Base-by-base conservation (phyloP, 2,113 vertebrate genomes). In the Agelaius phoeniceus region DNA sequence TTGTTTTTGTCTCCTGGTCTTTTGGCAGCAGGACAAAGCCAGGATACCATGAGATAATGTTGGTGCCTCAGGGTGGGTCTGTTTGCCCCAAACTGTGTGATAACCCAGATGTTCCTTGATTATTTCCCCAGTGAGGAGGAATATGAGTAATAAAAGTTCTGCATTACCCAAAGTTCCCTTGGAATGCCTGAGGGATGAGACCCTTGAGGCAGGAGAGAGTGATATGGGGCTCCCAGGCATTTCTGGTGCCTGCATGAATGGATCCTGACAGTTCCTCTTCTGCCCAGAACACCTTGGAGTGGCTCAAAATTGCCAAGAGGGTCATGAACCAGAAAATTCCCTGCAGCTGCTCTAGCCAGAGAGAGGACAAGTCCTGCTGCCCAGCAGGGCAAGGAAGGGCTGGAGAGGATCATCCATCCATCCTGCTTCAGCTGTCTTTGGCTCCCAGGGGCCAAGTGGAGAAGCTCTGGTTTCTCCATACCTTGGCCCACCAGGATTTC, bases 161-260 rank as follows among this genome's bases (percentile, higher is more conserved):
- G 3, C 35, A 43, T 81, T 84, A 52, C 88, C 37, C 76, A 41
- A 15, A 88, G 84, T 55, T 26, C 43, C 31, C 28, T 41, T 35
- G 52, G 68, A 72, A 68, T 67, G 39, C 76, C 91, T 71, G 63
- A 84, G 31, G 37, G 20, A 62, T 73, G 46, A 66, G 22, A 1
- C 58, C 26, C 28, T 31, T 27, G 54, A 22, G 59, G 52, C 35
- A 82, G 57, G 23, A 72, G 39, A 61, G 22, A 35, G 17, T 74
- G 46, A 21, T 10, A 2, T 15, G 59, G 48, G 14, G 33, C 13
- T 84, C 30, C 31, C 4, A 3, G 28, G 2, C 1, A 2, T 12
- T 90, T 81, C 21, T 76, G 24, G 74, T 72, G 28, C 52, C 46
- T 44, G 28, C 1, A 54, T 10, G 63, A 26, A 43, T 0, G 1